Evolutionary conservation across 1,140 invertebrate genomes (phyloP).

Genomic region (Drosophila subpulchrella): DNA sequence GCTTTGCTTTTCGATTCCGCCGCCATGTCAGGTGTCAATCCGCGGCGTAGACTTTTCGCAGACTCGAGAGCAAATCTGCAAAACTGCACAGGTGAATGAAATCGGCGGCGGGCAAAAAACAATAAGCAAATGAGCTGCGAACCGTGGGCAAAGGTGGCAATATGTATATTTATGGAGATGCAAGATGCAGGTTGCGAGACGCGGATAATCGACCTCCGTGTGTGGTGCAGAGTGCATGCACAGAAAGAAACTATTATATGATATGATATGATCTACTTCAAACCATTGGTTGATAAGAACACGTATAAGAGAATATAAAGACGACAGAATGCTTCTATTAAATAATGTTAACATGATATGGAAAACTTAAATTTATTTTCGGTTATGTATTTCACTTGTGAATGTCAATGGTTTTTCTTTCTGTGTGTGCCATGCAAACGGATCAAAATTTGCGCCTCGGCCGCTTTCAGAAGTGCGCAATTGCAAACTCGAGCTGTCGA

Average conservation of each 20-base stretch:
- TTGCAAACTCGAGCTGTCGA: slow-evolving; percentile 72
- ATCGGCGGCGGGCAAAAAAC: slow-evolving; percentile 15
- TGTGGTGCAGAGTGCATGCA: slow-evolving; percentile 44
- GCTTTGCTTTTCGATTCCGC: slow-evolving; percentile 30
- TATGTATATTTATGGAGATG: slow-evolving; percentile 45
- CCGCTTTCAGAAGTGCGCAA: slow-evolving; percentile 72
- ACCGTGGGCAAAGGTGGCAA: slow-evolving; percentile 28
- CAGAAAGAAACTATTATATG: not conserved
- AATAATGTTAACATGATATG: too few relatives aligned
- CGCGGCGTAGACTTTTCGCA: slow-evolving; percentile 28
- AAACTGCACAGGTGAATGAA: slow-evolving; percentile 41
- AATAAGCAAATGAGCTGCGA: slow-evolving; percentile 42
- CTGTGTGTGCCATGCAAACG: slow-evolving; percentile 56
- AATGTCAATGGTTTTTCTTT: not conserved
- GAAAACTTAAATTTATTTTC: too few relatives aligned
- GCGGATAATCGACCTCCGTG: slow-evolving; percentile 32
- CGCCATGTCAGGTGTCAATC: slow-evolving; percentile 75
- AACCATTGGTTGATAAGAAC: too few relatives aligned
- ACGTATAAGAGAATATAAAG: too few relatives aligned
- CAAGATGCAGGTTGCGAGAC: slow-evolving; percentile 21
- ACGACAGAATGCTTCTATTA: not conserved
- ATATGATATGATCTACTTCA: too few relatives aligned
- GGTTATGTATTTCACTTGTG: not conserved
- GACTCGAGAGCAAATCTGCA: slow-evolving; percentile 24
- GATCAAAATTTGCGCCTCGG: slow-evolving; percentile 62